Base-by-base conservation (phyloP, 2,113 vertebrate genomes). In the Nannospalax galili region DNA sequence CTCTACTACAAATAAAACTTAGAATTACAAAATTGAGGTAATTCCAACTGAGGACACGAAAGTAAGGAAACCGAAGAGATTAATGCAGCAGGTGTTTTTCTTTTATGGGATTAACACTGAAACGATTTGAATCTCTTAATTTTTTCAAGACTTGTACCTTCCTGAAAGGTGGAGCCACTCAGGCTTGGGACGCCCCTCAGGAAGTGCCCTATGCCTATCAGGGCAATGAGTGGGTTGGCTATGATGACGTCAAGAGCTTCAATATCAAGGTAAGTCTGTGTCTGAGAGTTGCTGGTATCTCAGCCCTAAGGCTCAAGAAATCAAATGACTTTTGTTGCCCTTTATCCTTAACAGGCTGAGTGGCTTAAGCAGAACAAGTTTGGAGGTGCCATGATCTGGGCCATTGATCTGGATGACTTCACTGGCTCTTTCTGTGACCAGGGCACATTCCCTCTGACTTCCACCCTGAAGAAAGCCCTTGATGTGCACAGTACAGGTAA, bases 331-430 rank as follows among this genome's bases (percentile, higher is more conserved):
- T 56, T 52, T 74, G 48, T 3, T 92, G 3, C 22, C 75, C 35
- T 97, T 19, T 64, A 0, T 15, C n/a, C 56, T n/a, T 78, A 42
- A 62, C 88, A 99, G 99, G 98, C 99, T 10, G 95, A 88, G 0
- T 99, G 98, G 97, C 89, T 99, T 96, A 98, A 98, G 96, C 96
- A 99, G 35, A 97, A 98, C 24, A 98, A 98, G 9, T 99, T 98
- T 97, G 99, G 99, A 12, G 99, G 99, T 30, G 99, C 98, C 73
- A 99, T 99, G 95, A 98, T 99, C 74, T 99, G 98, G 99, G 98
- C 99, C 7, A 98, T 99, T 40, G 99, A 99, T 95, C 96, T 99
- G 92, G 99, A 99, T 96, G 99, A 99, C 94, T 99, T 99, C 98
- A 93, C 92, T 3, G 98, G 98, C 81, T 95, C 97, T 35, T 99